Base-by-base conservation (phyloP, 2,797 vertebrate genomes). In the Macroramphosus scolopax region DNA sequence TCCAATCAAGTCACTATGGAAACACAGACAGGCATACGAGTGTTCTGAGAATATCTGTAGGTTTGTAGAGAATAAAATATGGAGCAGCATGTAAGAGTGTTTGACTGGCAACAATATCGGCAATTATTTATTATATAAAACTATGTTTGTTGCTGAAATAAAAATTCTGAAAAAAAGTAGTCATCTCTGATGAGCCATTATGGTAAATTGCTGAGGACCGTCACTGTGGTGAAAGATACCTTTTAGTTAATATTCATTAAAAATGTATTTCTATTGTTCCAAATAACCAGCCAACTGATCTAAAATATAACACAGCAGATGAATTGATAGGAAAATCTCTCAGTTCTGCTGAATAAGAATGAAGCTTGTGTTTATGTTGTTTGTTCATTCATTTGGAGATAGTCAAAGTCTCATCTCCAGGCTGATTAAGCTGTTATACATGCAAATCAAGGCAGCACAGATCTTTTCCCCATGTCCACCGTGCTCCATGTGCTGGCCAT, bases 381-480 rank as follows among this genome's bases (percentile, higher is more conserved):
- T 35, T 50, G 65, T 63, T 66, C 20, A 40, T 63, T 57, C 34
- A 63, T 56, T 31, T 58, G 53, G 61, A 49, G 49, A 59, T 28
- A 36, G 56, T 50, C 39, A 75, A 48, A 46, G 59, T 31, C 50
- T 68, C 25, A 35, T 53, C 68, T 58, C 17, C 8, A 17, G 66
- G 68, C 51, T 58, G 75, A 79, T 43, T 70, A 68, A 60, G 54
- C 50, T 40, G 50, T 66, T 69, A 30, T 22, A 72, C 75, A 82
- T 83, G 77, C 66, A 87, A 75, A 77, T 78, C 52, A 37, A 60
- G 43, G 63, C 61, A 45, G 65, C 44, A 33, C 54, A 67, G 55
- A 63, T 56, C 40, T 45, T 61, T 25, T 36, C 46, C 37, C 39
- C 47, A 57, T 47, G 60, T 61, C 67, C 54, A 14, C 30, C 36